These are phyloP conservation scores for Caenorhabditis japonica DNA, from an alignment of 2,888 invertebrate genomes.

Conservation along the genomic window DNA sequence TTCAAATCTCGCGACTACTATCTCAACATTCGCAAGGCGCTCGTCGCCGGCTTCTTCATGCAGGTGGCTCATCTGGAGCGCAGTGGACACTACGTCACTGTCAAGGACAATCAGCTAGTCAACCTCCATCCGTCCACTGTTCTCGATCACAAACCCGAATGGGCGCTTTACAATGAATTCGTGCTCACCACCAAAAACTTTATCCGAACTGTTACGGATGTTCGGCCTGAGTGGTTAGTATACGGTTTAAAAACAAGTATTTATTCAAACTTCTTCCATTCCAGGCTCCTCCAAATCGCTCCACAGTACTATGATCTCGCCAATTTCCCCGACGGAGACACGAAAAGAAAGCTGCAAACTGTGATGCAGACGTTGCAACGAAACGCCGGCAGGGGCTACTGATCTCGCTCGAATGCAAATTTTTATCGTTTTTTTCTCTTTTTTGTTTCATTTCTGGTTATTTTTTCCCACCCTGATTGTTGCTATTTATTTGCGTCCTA, in stretches of 20 bases:
- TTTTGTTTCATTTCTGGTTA: neutral
- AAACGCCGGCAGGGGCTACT: slow-evolving; percentile 46
- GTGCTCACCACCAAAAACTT: slow-evolving; percentile 99
- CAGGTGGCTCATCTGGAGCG: slow-evolving; percentile 98
- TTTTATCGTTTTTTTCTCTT: slow-evolving; percentile 16
- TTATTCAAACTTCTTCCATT: slow-evolving; percentile 7
- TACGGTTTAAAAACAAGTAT: neutral
- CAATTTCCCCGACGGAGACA: slow-evolving; percentile 98
- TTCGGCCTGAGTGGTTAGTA: slow-evolving; percentile 87
- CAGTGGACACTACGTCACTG: slow-evolving; percentile 97
- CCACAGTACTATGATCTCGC: slow-evolving; percentile 98
- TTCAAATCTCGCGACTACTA: slow-evolving; percentile 98
- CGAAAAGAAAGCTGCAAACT: slow-evolving; percentile 88
- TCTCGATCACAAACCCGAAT: slow-evolving; percentile 98
- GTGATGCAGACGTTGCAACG: slow-evolving; percentile 46
- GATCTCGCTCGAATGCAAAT: slow-evolving; percentile 12
- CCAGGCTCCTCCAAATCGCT: slow-evolving; percentile 90
- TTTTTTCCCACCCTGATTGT: neutral
- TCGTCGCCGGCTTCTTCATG: slow-evolving; percentile 99
- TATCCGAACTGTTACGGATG: slow-evolving; percentile 97
- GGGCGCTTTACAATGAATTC: slow-evolving; percentile 99
- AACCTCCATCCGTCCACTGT: slow-evolving; percentile 99
- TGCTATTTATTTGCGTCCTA: slow-evolving; percentile 28
- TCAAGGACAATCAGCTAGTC: slow-evolving; percentile 98
- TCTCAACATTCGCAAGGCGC: slow-evolving; percentile 96